Evolutionary conservation across 2,113 vertebrate species (phyloP), one percentile per base, ranked within the genome.

Genomic region (Hemicordylus capensis): DNA sequence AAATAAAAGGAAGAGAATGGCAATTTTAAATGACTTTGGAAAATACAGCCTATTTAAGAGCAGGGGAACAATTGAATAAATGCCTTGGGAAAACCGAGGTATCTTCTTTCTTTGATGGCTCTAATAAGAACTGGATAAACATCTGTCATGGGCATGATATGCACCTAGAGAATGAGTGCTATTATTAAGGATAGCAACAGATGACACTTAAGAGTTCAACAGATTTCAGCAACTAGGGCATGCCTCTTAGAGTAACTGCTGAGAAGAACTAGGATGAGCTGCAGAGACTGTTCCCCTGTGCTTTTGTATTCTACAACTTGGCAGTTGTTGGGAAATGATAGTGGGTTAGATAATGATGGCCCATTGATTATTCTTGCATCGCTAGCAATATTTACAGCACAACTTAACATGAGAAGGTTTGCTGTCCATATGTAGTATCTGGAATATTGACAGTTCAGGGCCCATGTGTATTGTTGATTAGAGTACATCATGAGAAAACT

Each of bases 391-490:
- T 39, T 76, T 39, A 22, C 61, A 69, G 59, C 69, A 37, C 10
- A 2, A 67, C 28, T 79, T 63, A 73, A 72, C n/a, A 37, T 28
- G n/a, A 8, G n/a, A 44, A 46, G 22, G 17, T 51, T 72, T 63
- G 42, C 56, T 48, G 31, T 42, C 44, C n/a, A 80, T 63, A 85
- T 37, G 46, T 24, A 63, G 61, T 24, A 51, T 28, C 6, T 80
- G 28, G 61, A 66, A 66, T 48, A 48, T 34, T 80, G 78, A 34
- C 44, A 34, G 10, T 66, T 46, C 28, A 46, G 24, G 31, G 5
- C n/a, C 54, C 7, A 19, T 88, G 51, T 69, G 73, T 84, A 76
- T 48, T 89, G 63, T 80, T 86, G 79, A 67, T 84, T 12, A 58
- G 54, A 46, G 79, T 83, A 88, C 66, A 83, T 79, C 44, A 80